A percentile compares a stretch with the other conserved stretches of the same genome.
Conservation (phyloP, 2,888 invertebrate species). For the Rhagium mordax region DNA sequence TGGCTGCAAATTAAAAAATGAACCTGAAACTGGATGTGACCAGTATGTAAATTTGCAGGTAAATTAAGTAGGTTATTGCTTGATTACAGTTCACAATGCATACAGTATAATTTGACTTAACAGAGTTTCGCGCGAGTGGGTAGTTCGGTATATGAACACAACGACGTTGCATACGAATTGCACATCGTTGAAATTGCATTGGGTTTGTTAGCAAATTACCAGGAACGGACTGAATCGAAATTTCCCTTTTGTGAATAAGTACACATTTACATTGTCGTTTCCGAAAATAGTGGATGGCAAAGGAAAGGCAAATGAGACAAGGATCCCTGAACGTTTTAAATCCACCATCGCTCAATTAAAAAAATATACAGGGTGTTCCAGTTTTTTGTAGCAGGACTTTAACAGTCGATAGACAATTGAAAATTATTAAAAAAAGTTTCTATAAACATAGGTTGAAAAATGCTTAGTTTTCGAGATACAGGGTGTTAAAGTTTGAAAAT, state of each 20-base stretch:
- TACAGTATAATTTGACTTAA: slow-evolving; percentile 51
- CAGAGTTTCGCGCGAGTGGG: slow-evolving; percentile 56
- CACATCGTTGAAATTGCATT: slow-evolving; percentile 55
- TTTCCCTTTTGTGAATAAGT: neutral
- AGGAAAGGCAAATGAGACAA: too few species aligned
- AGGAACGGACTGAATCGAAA: slow-evolving; percentile 33
- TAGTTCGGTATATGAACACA: slow-evolving; percentile 58
- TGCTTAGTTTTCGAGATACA: too few species aligned
- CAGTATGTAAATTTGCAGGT: slow-evolving; percentile 56
- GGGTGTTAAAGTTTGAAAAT: too few species aligned
- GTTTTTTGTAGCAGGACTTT: too few species aligned
- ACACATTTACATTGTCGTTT: neutral
- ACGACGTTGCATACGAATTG: slow-evolving; percentile 63
- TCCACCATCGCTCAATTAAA: too few species aligned
- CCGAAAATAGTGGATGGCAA: neutral
- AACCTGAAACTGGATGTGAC: slow-evolving; percentile 47
- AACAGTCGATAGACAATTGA: too few species aligned
- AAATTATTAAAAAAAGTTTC: too few species aligned
- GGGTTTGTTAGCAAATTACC: slow-evolving; percentile 38
- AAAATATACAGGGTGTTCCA: too few species aligned
- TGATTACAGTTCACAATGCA: slow-evolving; percentile 54
- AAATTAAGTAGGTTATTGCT: slow-evolving; percentile 54
- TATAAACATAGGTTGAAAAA: too few species aligned
- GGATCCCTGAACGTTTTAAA: too few species aligned
- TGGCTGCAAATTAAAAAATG: slow-evolving; percentile 29